Conservation (phyloP, 2,797 vertebrate species). For the Cossypha caffra region DNA sequence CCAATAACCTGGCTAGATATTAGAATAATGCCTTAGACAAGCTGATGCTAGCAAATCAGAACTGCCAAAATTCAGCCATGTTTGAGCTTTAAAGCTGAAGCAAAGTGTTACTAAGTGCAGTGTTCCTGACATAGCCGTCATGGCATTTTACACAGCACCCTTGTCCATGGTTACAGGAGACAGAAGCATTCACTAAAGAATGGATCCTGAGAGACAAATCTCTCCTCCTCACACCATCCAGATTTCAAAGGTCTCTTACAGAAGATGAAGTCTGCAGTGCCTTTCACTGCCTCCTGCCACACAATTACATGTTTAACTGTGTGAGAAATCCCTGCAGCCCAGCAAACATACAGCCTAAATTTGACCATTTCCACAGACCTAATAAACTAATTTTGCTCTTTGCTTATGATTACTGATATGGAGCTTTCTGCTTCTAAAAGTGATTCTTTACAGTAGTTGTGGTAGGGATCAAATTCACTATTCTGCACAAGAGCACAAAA, state of each 20-base stretch:
- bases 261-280: not conserved
- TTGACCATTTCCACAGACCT: not conserved
- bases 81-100: not conserved
- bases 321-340: not conserved
- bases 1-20: not conserved
- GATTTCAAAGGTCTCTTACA: not conserved
- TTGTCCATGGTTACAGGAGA: accelerated
- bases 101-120: too few relatives aligned
- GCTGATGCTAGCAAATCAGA: not conserved
- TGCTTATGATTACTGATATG: not conserved
- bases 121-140: not conserved
- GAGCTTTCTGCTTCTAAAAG: not conserved
- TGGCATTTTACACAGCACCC: accelerated
- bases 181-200: not conserved
- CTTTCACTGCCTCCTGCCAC: not conserved
- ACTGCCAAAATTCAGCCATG: not conserved
- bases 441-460: not conserved
- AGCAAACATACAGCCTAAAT: not conserved
- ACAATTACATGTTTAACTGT: not conserved
- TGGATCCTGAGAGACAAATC: not conserved
- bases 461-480: not conserved
- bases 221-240: not conserved
- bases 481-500: not conserved
- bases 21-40: not conserved
- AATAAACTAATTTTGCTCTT: not conserved